Evolutionary conservation across 2,797 vertebrate species (phyloP).

Genomic region (Salmo trutta): DNA sequence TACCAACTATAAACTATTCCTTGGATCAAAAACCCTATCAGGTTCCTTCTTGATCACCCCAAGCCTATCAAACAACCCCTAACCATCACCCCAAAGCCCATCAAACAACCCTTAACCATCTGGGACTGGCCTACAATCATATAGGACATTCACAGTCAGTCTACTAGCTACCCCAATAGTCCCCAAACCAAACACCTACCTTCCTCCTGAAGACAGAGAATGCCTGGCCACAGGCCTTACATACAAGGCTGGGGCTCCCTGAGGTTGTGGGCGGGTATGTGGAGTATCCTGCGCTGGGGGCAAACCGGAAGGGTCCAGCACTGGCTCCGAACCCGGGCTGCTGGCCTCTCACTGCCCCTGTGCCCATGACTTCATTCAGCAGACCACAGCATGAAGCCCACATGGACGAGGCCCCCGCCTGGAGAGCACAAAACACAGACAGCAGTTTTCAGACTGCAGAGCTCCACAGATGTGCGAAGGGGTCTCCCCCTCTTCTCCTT

Average conservation of each 20-base stretch:
- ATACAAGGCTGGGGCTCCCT: constrained; percentile 80
- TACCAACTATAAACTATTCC: too few species aligned
- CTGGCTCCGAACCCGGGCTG: constrained; percentile 88
- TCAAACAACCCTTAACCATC: too few species aligned
- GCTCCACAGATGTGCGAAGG: neutral
- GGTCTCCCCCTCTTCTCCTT: neutral
- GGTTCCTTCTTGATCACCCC: too few species aligned
- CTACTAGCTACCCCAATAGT: neutral
- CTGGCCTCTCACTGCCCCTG: constrained; percentile 93
- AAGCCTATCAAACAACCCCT: too few species aligned
- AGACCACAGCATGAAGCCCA: constrained; percentile 98
- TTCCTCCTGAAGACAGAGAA: constrained; percentile 96
- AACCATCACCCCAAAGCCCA: too few species aligned
- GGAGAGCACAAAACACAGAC: neutral
- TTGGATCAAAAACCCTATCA: too few species aligned
- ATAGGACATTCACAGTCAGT: neutral
- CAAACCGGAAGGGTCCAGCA: constrained; percentile 91
- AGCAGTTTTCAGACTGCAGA: neutral
- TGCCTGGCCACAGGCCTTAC: constrained; percentile 91
- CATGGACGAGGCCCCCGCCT: constrained; percentile 98
- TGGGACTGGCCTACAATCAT: neutral
- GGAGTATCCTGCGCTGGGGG: constrained; percentile 87
- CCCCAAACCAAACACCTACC: constrained; percentile 70
- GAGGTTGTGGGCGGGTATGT: constrained; percentile 84
- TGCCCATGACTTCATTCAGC: constrained; percentile 99